Percentiles rank a stretch among this genome's conserved stretches.
Evolutionary conservation across 2,797 vertebrate species (phyloP).

Genomic region (Adrianichthys oophorus): DNA sequence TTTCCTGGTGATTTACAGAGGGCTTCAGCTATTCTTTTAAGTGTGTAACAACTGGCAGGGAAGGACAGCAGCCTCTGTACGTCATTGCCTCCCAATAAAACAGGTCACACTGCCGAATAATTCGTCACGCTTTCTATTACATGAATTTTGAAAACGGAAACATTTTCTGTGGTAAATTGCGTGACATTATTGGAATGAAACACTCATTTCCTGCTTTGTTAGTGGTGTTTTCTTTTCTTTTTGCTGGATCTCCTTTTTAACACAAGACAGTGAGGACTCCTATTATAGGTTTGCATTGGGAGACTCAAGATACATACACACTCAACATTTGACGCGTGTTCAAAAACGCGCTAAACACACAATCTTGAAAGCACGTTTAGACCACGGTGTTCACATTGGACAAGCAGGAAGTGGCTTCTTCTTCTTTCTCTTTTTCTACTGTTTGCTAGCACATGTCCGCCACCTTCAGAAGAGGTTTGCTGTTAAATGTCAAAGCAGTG

Average conservation of each 20-base stretch:
- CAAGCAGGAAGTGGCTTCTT: no score
- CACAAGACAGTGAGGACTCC: conserved; percentile 6
- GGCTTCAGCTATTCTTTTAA: background rate
- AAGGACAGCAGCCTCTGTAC: background rate
- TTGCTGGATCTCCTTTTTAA: background rate
- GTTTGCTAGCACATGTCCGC: no score
- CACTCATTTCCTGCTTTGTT: conserved; percentile 19
- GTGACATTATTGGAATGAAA: background rate
- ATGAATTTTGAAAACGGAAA: conserved; percentile 5
- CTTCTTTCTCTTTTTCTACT: no score
- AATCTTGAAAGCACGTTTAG: no score
- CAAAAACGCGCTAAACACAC: no score
- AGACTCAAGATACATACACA: no score
- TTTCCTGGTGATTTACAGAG: conserved; percentile 8
- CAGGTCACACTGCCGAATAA: conserved; percentile 13
- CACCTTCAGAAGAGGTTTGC: no score
- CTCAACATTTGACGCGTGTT: no score
- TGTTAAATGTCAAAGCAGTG: no score
- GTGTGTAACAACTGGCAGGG: background rate
- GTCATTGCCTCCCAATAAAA: conserved; percentile 19
- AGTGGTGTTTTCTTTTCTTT: conserved; percentile 21
- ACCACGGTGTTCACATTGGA: no score
- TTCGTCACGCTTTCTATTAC: conserved; percentile 19
- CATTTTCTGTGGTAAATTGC: conserved; percentile 28
- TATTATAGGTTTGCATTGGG: background rate